Conservation (phyloP, 1,140 invertebrate genomes). For the Cydia amplana region DNA sequence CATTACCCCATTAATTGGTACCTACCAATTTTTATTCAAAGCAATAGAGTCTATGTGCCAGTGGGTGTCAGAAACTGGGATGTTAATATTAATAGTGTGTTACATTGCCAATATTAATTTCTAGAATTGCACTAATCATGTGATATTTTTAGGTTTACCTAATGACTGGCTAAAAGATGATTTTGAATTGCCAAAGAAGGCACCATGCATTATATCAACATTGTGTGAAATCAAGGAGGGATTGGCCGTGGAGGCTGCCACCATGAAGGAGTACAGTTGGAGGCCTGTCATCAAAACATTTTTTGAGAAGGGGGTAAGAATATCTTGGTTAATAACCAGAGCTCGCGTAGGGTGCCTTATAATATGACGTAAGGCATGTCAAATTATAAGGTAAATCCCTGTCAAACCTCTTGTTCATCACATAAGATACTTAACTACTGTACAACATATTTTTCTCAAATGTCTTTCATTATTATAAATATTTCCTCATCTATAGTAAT, state of each 20-base stretch:
- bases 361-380: too few species aligned
- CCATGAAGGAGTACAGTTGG: slow-evolving; percentile 94
- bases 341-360: too few species aligned
- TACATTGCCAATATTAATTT: background rate
- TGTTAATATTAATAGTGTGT: background rate
- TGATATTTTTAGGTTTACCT: slow-evolving; percentile 82
- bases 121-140: background rate
- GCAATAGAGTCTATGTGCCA: too few species aligned
- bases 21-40: too few species aligned
- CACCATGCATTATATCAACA: slow-evolving; percentile 90
- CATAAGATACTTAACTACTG: too few species aligned
- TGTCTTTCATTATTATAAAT: too few species aligned
- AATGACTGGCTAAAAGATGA: slow-evolving; percentile 84
- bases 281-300: slow-evolving; percentile 89
- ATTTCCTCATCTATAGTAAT: too few species aligned
- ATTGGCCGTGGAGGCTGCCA: slow-evolving; percentile 91
- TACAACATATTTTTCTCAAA: too few species aligned
- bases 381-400: too few species aligned
- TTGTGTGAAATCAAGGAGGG: slow-evolving; percentile 91
- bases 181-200: slow-evolving; percentile 83
- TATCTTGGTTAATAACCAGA: background rate
- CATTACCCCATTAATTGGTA: too few species aligned
- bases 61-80: too few species aligned
- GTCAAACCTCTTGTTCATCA: too few species aligned
- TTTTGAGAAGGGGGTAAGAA: slow-evolving; percentile 86